Evolutionary conservation across 2,113 vertebrate genomes (phyloP), one percentile per base, ranked within the genome.

Genomic region (Myiopsitta monachus): DNA sequence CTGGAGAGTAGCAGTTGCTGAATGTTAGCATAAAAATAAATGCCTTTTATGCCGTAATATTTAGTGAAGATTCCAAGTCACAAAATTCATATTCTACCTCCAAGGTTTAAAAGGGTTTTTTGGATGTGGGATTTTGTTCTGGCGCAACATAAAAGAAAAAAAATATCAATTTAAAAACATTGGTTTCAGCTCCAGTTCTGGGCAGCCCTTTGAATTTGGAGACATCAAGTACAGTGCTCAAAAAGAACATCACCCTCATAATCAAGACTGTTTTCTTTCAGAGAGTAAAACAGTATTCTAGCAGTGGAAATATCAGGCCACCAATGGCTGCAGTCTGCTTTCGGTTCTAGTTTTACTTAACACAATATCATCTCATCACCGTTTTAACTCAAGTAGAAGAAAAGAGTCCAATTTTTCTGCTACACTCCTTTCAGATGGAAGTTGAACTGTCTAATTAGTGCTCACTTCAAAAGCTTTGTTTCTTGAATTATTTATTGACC

Each of bases 401-500:
- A 52, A 22, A 73, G 14, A 36, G 33, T 39, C 18, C 6, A 2
- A 9, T 69, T 88, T 93, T 96, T 47, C 18, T 78, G 27, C 47
- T 92, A 31, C 28, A 62, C 4, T 87, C 14, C 39, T 70, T 95
- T 79, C 47, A 77, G 46, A 72, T 41, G 33, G 74, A 90, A 90
- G 62, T 74, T 92, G 78, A 82, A 54, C 24, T 88, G 9, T 54
- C 43, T 91, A 96, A 95, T 96, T 95, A 95, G 39, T 76, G 19
- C 19, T 78, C 21, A 82, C 66, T 96, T 96, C 7, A 94, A 92
- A 82, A 88, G 68, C 49, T 57, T 36, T 2, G 10, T 87, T 87
- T 89, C 62, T 81, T 96, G 39, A 95, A 95, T 96, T 92, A 96
- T 94, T 96, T 41, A 91, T 92, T 94, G 92, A 33, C 44, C 57